Percentiles rank a stretch among this genome's conserved stretches.
phyloP scores from a whole-genome alignment of 35 echinoderm and acorn worm species.

The Anneissia japonica region DNA sequence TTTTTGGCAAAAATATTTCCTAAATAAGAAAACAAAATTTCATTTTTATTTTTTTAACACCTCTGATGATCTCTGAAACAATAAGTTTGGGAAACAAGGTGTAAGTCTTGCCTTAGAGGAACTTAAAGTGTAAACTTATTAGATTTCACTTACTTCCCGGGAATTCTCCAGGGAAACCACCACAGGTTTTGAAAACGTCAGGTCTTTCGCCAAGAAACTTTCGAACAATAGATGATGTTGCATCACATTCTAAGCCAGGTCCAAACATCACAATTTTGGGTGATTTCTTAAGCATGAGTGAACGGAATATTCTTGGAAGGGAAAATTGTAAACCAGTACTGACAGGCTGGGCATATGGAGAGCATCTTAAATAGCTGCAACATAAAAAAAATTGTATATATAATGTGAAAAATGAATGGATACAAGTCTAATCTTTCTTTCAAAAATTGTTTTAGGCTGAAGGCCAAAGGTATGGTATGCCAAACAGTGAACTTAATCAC shows the following conservation, averaged over 20 bases:
- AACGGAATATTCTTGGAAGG: slow-evolving; percentile 65
- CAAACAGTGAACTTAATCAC: too few relatives aligned
- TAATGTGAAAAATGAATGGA: too few relatives aligned
- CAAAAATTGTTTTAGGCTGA: too few relatives aligned
- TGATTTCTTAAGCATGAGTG: slow-evolving; percentile 51
- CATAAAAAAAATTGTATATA: background rate
- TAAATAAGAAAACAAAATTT: too few relatives aligned
- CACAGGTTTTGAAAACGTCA: slow-evolving; percentile 43
- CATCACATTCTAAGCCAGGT: slow-evolving; percentile 76
- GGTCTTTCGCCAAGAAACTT: slow-evolving; percentile 41
- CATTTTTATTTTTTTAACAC: too few relatives aligned
- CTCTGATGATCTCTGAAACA: too few relatives aligned
- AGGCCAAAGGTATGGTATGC: too few relatives aligned
- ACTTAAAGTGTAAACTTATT: too few relatives aligned
- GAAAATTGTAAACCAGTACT: slow-evolving; percentile 37
- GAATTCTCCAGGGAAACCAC: slow-evolving; percentile 69
- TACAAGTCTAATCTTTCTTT: too few relatives aligned
- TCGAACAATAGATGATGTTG: slow-evolving; percentile 44
- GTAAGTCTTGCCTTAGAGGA: too few relatives aligned
- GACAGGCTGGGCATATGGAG: slow-evolving; percentile 51
- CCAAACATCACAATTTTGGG: slow-evolving; percentile 88
- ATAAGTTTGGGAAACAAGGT: too few relatives aligned
- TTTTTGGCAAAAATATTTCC: too few relatives aligned
- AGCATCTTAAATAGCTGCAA: slow-evolving; percentile 75
- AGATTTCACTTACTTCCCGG: slow-evolving; percentile 61